Evolutionary conservation across 2,797 vertebrate genomes (phyloP), one percentile per base, ranked within the genome.

Genomic region (Columba guinea): DNA sequence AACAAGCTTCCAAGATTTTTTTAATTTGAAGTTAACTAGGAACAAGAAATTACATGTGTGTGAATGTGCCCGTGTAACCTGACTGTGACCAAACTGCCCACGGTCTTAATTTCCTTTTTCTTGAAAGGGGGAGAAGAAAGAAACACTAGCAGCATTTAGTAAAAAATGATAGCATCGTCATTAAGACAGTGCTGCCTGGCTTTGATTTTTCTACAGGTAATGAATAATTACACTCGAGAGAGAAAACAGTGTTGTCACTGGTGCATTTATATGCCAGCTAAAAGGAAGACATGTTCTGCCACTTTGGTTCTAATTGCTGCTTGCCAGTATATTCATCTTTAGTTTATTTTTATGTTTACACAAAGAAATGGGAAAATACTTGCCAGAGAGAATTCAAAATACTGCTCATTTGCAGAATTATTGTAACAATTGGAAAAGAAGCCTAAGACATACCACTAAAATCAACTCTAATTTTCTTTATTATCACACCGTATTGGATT

Each of bases 1-100:
- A 96, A 95, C 95, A 95, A 85, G 89, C 95, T 97, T 94, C 90
- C 87, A 58, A 89, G 49, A 91, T 94, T 85, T 92, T 82, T 94
- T 90, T 73, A 92, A 95, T 96, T 94, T 85, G 62, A 86, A 89
- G 80, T 96, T 96, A 93, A 78, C 63, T 86, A 76, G 90, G 76
- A 95, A 81, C 84, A 82, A 95, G 75, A 88, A 97, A 94, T 89
- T 55, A 75, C 11, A 20, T 85, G 69, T 84, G 84, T 93, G 86
- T 81, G 70, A 67, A 85, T 74, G 87, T 35, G 19, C 80, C 88
- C 77, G 13, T 48, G 63, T 62, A 92, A 82, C 16, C 28, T 82
- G 91, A 24, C 89, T 95, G 85, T 70, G 77, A 91, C 90, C 77
- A 73, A 84, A 60, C 84, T 93, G 91, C 68, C 90, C 77, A 44